These are phyloP conservation scores for Falcunculus frontatus DNA, from an alignment of 2,113 vertebrate genomes.

Conservation along the genomic window DNA sequence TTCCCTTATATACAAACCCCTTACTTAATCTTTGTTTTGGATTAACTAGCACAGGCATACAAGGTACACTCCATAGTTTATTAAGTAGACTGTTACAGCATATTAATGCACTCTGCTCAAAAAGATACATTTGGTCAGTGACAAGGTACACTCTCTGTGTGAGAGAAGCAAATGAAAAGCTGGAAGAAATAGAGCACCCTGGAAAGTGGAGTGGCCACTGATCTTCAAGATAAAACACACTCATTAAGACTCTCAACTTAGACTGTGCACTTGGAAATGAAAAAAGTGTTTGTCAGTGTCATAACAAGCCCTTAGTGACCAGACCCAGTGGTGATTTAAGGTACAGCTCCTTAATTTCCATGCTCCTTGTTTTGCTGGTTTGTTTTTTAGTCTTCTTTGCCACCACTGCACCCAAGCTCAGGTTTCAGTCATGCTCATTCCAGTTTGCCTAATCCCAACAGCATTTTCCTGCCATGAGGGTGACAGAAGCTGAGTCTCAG, in stretches of 20 bases:
- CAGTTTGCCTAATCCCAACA: neutral
- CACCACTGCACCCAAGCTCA: neutral
- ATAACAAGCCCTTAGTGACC: neutral
- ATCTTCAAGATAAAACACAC: slow-evolving; percentile 30
- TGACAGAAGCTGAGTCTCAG: neutral
- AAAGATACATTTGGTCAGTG: slow-evolving; percentile 9
- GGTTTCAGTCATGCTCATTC: neutral
- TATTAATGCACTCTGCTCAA: slow-evolving; percentile 32
- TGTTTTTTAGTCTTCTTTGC: neutral
- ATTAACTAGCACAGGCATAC: slow-evolving; percentile 36
- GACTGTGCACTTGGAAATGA: neutral
- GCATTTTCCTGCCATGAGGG: neutral
- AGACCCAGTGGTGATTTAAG: neutral
- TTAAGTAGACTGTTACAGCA: slow-evolving; percentile 35
- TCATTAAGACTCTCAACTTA: slow-evolving; percentile 5
- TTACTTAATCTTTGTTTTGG: slow-evolving; percentile 67
- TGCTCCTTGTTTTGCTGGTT: neutral
- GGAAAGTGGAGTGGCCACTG: neutral
- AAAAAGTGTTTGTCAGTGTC: neutral
- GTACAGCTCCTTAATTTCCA: neutral
- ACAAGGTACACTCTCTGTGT: neutral
- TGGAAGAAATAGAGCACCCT: neutral
- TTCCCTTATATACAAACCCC: slow-evolving; percentile 39
- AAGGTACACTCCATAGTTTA: slow-evolving; percentile 16
- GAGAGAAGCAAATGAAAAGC: slow-evolving; percentile 18